Evolutionary conservation across 2,113 vertebrate genomes (phyloP), one percentile per base, ranked within the genome.

Genomic region (Tiliqua scincoides): DNA sequence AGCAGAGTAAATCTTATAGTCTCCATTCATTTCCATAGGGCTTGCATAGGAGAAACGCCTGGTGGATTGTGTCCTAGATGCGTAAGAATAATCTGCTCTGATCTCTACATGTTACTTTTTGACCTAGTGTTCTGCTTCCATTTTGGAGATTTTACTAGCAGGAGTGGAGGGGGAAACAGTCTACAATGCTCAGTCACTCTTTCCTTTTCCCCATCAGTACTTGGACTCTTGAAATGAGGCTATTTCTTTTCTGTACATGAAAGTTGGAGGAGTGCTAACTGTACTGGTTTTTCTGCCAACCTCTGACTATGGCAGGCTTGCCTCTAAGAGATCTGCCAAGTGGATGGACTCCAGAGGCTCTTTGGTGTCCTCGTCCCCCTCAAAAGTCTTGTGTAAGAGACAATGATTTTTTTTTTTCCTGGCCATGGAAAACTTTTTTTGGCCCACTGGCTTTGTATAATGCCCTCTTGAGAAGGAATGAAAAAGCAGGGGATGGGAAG

Each of bases 61-160:
- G 20, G 11, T 32, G 54, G 75, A 57, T 32, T 84, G 52, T 61
- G 85, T 0, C 3, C 81, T 89, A 67, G 4, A 63, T 89, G 81
- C 61, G 83, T 83, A 82, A 77, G 35, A 40, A 1, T 89, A 89
- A 91, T 25, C 87, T 83, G 70, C 74, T 85, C 89, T 0, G 5
- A 88, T 63, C 84, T 91, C 84, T 89, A 87, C 89, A 92, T 90
- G 91, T 57, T 57, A 57, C 43, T 48, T 48, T 48, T 88, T 87
- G 86, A 90, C 89, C 82, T 75, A 25, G 57, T 93, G 76, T 85
- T 90, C 85, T 43, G 52, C 75, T 68, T 83, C 85, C 0, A 27
- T 54, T 71, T 91, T 84, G 72, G 84, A 89, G 91, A 79, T 75
- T 0, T 63, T 76, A 77, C 88, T 91, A 90, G 37, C 21, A 20